Conservation (phyloP, 2,113 vertebrate species). For the Engystomops pustulosus region DNA sequence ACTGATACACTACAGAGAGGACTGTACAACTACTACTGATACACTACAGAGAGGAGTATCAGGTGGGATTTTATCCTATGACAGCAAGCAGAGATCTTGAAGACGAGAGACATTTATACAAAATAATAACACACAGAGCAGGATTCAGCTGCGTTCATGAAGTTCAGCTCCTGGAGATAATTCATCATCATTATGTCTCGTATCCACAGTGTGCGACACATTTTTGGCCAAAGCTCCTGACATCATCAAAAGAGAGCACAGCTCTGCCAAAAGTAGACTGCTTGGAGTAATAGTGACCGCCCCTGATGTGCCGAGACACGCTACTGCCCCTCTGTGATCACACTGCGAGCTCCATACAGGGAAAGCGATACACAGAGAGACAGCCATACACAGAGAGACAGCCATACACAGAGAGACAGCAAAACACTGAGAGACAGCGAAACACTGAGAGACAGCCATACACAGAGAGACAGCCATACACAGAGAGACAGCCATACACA, state of each 20-base stretch:
- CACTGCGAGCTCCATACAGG: not conserved
- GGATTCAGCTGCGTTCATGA: not conserved
- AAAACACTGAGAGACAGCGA: not conserved
- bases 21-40: too few relatives aligned
- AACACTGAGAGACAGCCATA: not conserved
- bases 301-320: conserved; percentile 12
- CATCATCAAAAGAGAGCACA: too few relatives aligned
- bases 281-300: too few relatives aligned
- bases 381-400: not conserved
- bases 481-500: too few relatives aligned
- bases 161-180: not conserved
- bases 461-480: not conserved
- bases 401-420: not conserved
- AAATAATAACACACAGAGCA: too few relatives aligned
- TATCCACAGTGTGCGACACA: too few relatives aligned
- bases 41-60: too few relatives aligned
- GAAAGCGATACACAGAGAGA: not conserved
- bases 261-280: too few relatives aligned
- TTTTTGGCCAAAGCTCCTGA: too few relatives aligned
- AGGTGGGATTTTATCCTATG: not conserved
- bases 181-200: not conserved
- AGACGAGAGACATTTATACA: not conserved
- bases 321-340: not conserved
- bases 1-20: too few relatives aligned
- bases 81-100: not conserved